Evolutionary conservation across 2,888 invertebrate genomes (phyloP), one percentile per base, ranked within the genome.

Genomic region (Thymelicus lineola): DNA sequence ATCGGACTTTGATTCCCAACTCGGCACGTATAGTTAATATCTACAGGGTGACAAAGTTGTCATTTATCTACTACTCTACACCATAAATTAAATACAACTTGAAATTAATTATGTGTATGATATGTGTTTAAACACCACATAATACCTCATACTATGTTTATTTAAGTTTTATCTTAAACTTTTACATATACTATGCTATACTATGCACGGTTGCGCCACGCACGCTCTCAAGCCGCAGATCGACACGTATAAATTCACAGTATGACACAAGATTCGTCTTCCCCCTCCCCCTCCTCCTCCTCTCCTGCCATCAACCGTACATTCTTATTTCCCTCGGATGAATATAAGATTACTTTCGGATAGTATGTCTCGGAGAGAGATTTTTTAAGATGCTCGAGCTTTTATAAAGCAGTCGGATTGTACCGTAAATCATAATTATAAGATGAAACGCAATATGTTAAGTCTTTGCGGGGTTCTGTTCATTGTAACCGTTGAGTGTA

Each of bases 231-330:
- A 61, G 55, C 53, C 71, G 66, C 75, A 74, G 75, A 76, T 76
- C 75, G 72, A 70, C 73, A 75, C 75, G 74, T 75, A 82, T 83
- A 81, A n/a, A 82, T 77, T 84, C 81, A 80, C 77, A 46, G 74
- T 79, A 77, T 75, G 81, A 82, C 83, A 81, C 76, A 76, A 81
- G 76, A 84, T 84, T 79, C 81, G 74, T 82, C 83, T 81, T 79
- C 76, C 67, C 70, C 68, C 72, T 74, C 62, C 73, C 76, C 45
- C 42, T 53, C 9, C 10, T 17, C 72, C 74, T 61, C 73, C 76
- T 35, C 42, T 53, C 9, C 10, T 17, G n/a, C 0, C 38, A 7
- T 45, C 60, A 45, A 28, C 28, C 61, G 45, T 17, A 61, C 68
- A 57, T 45, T 68, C 62, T 62, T 58, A 78, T 77, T 79, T 75